Evolutionary conservation across 2,888 invertebrate genomes (phyloP), one percentile per base, ranked within the genome.

Genomic region (Dynastes tityus): DNA sequence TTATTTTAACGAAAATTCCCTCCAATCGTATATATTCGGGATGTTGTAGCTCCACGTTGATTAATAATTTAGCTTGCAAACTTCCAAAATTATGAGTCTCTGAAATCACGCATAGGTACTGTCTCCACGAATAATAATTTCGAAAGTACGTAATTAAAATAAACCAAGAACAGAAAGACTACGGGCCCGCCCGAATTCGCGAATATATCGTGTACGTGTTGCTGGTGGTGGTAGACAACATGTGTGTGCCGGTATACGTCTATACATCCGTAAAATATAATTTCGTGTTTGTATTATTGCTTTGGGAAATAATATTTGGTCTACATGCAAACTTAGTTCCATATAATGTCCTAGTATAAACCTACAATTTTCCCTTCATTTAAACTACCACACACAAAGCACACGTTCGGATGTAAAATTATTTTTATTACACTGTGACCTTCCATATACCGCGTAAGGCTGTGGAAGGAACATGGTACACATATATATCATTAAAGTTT

Each of bases 361-460:
- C 73, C 73, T 74, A 74, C 73, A 74, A 74, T 74, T 74, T 74
- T 74, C 73, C 73, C 73, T 74, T 74, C 73, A 74, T 74, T 74
- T 74, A 74, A 74, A 74, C 73, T 11, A 61, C 73, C 73, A 58
- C 73, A 74, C 73, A 74, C 73, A 73, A 22, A 73, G 27, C 58
- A 74, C 73, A 74, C 58, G 73, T 74, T 74, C 73, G 45, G 61
- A 74, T 74, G 73, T 74, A 61, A 74, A 74, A 74, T 74, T 74
- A 74, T 74, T 74, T 74, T 74, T 74, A 74, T 74, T 74, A 74
- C 73, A 29, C 40, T 74, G 58, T 74, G 73, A 74, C 73, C 73
- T 74, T 74, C 73, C 51, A 68, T 68, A 68, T 68, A 68, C 22
- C 58, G 61, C 45, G 61, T 74, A 55, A 8, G 45, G 45, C 45